These are phyloP conservation scores for Pasiphila rectangulata DNA, from an alignment of 2,888 invertebrate genomes.

Conservation along the genomic window DNA sequence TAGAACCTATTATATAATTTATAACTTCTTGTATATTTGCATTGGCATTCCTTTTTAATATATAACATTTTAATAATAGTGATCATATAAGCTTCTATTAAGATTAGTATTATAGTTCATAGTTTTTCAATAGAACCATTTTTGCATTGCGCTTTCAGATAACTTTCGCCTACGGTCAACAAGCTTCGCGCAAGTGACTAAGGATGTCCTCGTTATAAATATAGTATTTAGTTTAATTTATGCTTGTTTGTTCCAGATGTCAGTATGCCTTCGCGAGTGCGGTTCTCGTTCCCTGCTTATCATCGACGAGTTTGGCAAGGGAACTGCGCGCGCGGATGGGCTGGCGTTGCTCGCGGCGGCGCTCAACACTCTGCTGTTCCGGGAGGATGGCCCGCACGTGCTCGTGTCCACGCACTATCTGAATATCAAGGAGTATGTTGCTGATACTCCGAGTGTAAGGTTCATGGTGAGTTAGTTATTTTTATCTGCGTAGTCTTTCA, in stretches of 20 bases:
- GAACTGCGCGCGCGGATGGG: conserved; percentile 89
- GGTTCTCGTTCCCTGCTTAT: conserved; percentile 86
- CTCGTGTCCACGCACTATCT: conserved; percentile 90
- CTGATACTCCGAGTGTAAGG: conserved; percentile 71
- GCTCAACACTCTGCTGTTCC: conserved; percentile 82
- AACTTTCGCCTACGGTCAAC: too few relatives aligned
- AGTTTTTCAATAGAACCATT: too few relatives aligned
- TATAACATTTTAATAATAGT: too few relatives aligned
- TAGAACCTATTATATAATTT: too few relatives aligned
- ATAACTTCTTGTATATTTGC: too few relatives aligned
- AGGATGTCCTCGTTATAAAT: too few relatives aligned
- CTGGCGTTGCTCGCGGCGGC: conserved; percentile 85
- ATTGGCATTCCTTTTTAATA: too few relatives aligned
- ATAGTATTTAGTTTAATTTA: not conserved
- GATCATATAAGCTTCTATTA: too few relatives aligned
- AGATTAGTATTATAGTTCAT: too few relatives aligned
- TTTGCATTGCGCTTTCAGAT: too few relatives aligned
- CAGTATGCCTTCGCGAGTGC: conserved; percentile 84
- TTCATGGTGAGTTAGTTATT: conserved; percentile 71
- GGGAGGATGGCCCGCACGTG: conserved; percentile 83
- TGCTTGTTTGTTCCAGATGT: conserved; percentile 78
- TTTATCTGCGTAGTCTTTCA: not conserved
- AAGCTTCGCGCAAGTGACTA: too few relatives aligned
- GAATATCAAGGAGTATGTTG: conserved; percentile 81
- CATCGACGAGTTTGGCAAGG: conserved; percentile 95